Conservation (phyloP, 2,797 vertebrate genomes). For the Enteromius anoplus region DNA sequence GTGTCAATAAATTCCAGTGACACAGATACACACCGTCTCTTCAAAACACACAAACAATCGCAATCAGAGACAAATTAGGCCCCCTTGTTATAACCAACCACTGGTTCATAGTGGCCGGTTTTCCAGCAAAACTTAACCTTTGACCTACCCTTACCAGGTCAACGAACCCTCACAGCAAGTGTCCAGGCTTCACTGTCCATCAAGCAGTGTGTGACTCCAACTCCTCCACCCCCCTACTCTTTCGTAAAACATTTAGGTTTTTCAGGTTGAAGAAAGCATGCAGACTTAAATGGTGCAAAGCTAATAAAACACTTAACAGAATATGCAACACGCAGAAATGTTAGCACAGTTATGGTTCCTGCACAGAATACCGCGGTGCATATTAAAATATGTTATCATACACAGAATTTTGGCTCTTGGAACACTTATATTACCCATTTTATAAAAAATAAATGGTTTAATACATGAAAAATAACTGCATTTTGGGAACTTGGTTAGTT, state of each 20-base stretch:
- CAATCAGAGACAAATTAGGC: slow-evolving; percentile 67
- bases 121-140: slow-evolving; percentile 65
- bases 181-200: slow-evolving; percentile 65
- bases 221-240: neutral
- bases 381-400: too few species aligned
- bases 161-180: slow-evolving; percentile 68
- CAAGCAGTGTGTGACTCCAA: slow-evolving; percentile 51
- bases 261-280: neutral
- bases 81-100: slow-evolving; percentile 61
- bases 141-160: slow-evolving; percentile 67
- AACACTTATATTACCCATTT: neutral
- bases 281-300: neutral
- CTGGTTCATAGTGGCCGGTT: slow-evolving; percentile 41
- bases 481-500: neutral
- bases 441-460: neutral
- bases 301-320: neutral
- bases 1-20: neutral
- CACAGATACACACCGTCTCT: slow-evolving; percentile 14
- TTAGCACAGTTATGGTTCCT: too few species aligned
- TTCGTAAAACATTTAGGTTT: slow-evolving; percentile 21
- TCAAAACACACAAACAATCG: slow-evolving; percentile 41
- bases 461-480: neutral
- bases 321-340: neutral
- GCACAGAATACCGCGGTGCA: neutral
- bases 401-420: neutral